Percentiles rank a stretch among this genome's conserved stretches.
These are phyloP conservation scores for Sphenodon punctatus DNA, from an alignment of 2,797 vertebrate genomes.

Conservation along the genomic window DNA sequence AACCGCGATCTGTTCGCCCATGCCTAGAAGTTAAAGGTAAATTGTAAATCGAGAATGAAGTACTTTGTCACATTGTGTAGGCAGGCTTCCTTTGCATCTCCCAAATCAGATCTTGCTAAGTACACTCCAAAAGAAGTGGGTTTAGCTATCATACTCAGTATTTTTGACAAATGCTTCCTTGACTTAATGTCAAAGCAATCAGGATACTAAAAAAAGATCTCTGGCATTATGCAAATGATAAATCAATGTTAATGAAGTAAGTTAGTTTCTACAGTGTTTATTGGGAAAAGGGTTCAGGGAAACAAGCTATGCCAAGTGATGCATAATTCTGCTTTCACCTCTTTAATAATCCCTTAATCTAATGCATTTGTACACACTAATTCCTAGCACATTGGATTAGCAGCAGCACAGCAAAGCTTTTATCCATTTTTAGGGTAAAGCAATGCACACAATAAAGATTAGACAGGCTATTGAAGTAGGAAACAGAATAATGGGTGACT, in stretches of 20 bases:
- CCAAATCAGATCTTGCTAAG: background rate
- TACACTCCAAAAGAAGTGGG: background rate
- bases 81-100: background rate
- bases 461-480: too few species aligned
- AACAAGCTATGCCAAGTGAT: background rate
- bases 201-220: background rate
- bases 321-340: conserved; percentile 11
- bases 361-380: background rate
- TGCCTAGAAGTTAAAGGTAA: rapidly evolving
- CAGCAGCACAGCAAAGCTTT: background rate
- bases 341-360: conserved; percentile 34
- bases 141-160: conserved; percentile 54
- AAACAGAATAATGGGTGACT: too few species aligned
- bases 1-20: too few species aligned
- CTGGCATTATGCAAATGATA: background rate
- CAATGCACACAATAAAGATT: background rate
- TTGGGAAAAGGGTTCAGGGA: background rate
- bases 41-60: background rate
- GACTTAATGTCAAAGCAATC: too few species aligned
- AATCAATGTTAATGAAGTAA: background rate
- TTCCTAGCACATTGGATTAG: conserved; percentile 33
- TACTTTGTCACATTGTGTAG: background rate
- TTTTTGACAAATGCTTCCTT: too few species aligned
- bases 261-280: background rate
- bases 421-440: conserved; percentile 13